Conservation (phyloP, 2,888 invertebrate species). For the Pantelozetes paolii region DNA sequence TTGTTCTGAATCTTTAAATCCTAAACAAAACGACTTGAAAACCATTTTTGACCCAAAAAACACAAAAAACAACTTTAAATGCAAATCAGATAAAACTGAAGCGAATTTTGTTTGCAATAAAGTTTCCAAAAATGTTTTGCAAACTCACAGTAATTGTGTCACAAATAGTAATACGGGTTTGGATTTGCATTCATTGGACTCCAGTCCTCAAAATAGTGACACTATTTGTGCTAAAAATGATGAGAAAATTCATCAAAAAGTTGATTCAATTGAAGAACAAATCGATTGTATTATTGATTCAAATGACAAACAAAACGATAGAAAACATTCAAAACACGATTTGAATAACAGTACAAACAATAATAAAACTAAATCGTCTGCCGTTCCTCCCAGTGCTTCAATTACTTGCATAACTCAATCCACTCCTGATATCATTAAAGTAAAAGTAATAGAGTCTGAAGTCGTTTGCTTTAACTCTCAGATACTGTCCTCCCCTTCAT, state of each 20-base stretch:
- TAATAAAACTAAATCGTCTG: too few relatives aligned
- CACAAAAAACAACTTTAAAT: background rate
- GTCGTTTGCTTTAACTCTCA: conserved; percentile 1
- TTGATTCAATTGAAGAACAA: too few relatives aligned
- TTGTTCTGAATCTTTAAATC: background rate
- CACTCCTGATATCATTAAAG: conserved; percentile 8
- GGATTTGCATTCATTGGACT: background rate
- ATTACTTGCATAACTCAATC: background rate
- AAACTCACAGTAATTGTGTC: conserved; percentile 12
- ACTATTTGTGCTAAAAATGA: background rate
- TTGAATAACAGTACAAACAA: background rate
- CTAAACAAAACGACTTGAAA: background rate
- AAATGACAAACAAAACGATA: background rate
- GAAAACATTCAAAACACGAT: background rate
- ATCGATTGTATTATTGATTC: background rate
- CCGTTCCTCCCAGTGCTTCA: background rate
- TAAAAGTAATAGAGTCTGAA: conserved; percentile 27
- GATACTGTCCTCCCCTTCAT: conserved; percentile 4
- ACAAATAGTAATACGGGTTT: background rate
- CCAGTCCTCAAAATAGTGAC: background rate
- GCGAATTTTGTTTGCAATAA: background rate
- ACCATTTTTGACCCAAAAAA: conserved; percentile 32
- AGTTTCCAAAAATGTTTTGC: conserved; percentile 2
- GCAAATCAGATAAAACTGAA: conserved; percentile 23
- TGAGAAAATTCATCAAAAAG: background rate